Base-by-base conservation (phyloP, 2,113 vertebrate species). In the Neomonachus schauinslandi region DNA sequence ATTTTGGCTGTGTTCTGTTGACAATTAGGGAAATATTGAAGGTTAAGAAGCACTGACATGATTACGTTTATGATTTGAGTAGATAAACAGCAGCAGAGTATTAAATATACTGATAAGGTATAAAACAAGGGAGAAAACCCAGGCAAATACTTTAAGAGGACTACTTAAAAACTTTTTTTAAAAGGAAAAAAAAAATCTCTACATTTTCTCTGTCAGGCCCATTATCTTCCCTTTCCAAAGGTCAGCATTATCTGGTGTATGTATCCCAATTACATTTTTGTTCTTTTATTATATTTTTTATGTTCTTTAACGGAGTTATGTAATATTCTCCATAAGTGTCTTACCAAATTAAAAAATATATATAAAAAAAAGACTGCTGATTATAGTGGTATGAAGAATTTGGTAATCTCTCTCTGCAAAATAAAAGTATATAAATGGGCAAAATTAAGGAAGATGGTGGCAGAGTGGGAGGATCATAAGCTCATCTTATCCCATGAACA, bases 201-300 rank as follows among this genome's bases (percentile, higher is more conserved):
- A 39, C 33, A 11, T 83, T 46, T 93, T 83, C 83, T 90, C 87
- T 11, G 18, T 36, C 15, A 53, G 5, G 21, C 21, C 33, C 55
- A 42, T 94, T 94, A 6, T 92, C 33, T 86, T 71, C 72, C 46
- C 21, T 96, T 94, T 90, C 53, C n/a, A 59, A 88, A 88, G 61
- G 22, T 67, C 28, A 65, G 5, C 22, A 55, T 88, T 49, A 49
- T 77, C 55, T 84, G 10, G 14, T 55, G 0, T 59, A 11, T 11
- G 1, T 11, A 55, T 74, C 33, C 26, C 12, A 59, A 10, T 55
- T 91, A 21, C 36, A 42, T 84, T 91, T 80, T 88, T 91, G n/a
- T 81, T 42, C 9, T 93, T 87, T 15, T 82, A 59, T 22, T 89
- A 55, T 88, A 46, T 83, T 93, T 95, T 72, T 92, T 69, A 81